Evolutionary conservation across 2,888 invertebrate species (phyloP).

Genomic region (Meliscaeva auricollis): DNA sequence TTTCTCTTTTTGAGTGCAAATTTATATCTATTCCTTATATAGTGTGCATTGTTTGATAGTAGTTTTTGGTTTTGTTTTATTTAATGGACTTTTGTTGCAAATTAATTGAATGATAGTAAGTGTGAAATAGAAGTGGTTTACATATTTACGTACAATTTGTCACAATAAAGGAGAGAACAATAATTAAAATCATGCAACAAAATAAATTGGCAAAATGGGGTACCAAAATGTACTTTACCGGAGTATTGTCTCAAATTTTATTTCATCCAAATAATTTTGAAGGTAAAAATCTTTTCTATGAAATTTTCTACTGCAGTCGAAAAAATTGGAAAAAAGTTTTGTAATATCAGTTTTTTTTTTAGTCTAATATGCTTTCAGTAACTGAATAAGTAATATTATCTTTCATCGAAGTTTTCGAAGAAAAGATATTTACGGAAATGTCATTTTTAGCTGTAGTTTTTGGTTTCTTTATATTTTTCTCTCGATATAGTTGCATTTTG

Average conservation of each 20-base stretch:
- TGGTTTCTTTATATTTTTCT: too few species aligned
- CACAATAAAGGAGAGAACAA: slow-evolving; percentile 62
- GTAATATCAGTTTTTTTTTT: background rate
- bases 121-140: slow-evolving; percentile 54
- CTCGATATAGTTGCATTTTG: too few species aligned
- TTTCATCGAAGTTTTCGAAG: too few species aligned
- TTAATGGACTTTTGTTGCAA: slow-evolving; percentile 37
- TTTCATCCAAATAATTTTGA: background rate
- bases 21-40: slow-evolving; percentile 34
- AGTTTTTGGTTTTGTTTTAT: slow-evolving; percentile 31
- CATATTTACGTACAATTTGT: slow-evolving; percentile 50
- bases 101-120: slow-evolving; percentile 18
- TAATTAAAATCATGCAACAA: background rate
- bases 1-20: slow-evolving; percentile 41
- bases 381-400: too few species aligned
- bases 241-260: background rate
- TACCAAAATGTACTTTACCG: background rate
- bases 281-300: background rate
- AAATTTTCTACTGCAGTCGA: too few species aligned
- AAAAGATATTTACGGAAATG: too few species aligned
- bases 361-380: too few species aligned
- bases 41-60: slow-evolving; percentile 55
- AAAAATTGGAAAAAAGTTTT: too few species aligned
- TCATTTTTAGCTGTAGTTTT: too few species aligned
- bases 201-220: slow-evolving; percentile 35